phyloP scores from a whole-genome alignment of 2,797 vertebrate species.

The Myiothlypis chrysogaster region DNA sequence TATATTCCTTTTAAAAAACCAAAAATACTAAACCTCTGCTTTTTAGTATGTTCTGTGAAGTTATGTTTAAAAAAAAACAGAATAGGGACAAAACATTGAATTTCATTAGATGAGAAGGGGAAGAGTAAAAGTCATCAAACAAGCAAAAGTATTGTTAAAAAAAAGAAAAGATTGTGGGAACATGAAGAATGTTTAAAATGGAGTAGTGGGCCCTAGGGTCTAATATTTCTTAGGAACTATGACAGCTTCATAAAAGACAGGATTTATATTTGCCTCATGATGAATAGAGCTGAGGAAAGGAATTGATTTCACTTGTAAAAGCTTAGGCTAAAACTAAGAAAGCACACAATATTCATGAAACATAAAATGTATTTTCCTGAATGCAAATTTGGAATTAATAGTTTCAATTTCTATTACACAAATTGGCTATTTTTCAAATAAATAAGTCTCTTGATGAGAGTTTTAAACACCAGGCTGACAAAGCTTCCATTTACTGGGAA shows the following conservation, averaged over 20 bases:
- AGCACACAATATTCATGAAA: neutral
- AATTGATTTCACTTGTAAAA: neutral
- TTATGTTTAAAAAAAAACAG: neutral
- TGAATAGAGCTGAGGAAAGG: neutral
- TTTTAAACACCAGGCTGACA: neutral
- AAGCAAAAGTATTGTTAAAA: neutral
- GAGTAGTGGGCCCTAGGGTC: neutral
- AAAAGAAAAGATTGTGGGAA: neutral
- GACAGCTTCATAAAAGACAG: conserved; percentile 28
- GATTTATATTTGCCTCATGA: neutral
- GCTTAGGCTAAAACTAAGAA: neutral
- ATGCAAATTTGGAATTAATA: neutral
- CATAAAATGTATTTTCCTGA: neutral
- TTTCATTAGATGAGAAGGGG: neutral
- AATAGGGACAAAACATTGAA: neutral
- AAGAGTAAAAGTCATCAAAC: neutral
- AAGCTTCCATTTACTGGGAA: neutral
- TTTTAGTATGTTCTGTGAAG: neutral
- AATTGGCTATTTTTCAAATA: neutral
- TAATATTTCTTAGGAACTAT: conserved; percentile 22
- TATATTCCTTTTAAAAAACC: neutral
- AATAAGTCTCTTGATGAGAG: neutral
- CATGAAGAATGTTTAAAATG: neutral
- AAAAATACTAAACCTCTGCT: neutral
- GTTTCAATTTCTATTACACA: neutral